These are phyloP conservation scores for Diorhabda sublineata DNA, from an alignment of 1,140 invertebrate species.

Conservation along the genomic window DNA sequence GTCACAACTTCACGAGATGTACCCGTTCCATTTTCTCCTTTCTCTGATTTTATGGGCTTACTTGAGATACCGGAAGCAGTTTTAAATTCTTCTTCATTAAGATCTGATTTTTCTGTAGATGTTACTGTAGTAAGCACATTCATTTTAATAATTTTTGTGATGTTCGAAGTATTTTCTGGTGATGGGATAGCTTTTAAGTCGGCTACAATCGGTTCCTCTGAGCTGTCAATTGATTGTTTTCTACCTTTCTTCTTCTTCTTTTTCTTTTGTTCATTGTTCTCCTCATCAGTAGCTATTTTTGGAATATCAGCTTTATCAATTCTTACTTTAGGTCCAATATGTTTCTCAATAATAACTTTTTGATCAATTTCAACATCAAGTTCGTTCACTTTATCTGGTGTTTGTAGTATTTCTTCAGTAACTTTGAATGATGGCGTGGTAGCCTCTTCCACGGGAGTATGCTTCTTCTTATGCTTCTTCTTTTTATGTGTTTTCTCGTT, in stretches of 20 bases:
- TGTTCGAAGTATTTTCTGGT: too few relatives aligned
- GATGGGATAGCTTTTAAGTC: too few relatives aligned
- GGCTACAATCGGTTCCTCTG: background rate
- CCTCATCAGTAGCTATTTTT: background rate
- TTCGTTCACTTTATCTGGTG: background rate
- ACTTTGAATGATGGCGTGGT: slow-evolving; percentile 1
- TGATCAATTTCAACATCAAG: too few relatives aligned
- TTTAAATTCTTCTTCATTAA: too few relatives aligned
- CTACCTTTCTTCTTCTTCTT: slow-evolving; percentile 1
- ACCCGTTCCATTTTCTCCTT: too few relatives aligned
- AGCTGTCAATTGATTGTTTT: background rate
- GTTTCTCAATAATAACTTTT: background rate
- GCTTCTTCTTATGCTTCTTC: slow-evolving; percentile 19
- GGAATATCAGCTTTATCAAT: background rate
- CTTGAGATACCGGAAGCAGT: too few relatives aligned
- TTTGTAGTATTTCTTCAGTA: slow-evolving; percentile 16
- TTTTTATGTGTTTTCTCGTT: slow-evolving; percentile 18
- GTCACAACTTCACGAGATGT: too few relatives aligned
- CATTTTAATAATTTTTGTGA: too few relatives aligned
- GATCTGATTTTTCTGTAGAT: too few relatives aligned
- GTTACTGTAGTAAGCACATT: too few relatives aligned
- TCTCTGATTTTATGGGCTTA: too few relatives aligned
- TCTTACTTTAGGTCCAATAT: background rate
- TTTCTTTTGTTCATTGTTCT: too few relatives aligned
- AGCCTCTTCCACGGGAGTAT: slow-evolving; percentile 10